Base-by-base conservation (phyloP, 2,113 vertebrate species). In the Brienomyrus longianalis region DNA sequence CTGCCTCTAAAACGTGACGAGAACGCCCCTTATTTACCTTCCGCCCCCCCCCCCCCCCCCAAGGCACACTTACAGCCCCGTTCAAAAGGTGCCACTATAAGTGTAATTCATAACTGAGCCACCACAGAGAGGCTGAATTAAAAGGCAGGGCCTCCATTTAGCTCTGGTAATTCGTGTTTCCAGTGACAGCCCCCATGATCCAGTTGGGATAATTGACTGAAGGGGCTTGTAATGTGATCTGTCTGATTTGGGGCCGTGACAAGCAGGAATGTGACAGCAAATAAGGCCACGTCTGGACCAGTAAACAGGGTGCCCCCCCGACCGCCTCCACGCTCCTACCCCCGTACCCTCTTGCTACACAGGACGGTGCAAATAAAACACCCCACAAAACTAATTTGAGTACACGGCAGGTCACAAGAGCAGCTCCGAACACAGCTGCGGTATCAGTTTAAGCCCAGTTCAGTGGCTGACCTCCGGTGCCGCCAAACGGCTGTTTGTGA, bases 181-280 rank as follows among this genome's bases (percentile, higher is more conserved):
- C 27, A 89, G 23, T 47, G 88, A 87, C 88, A 89, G 90, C 88
- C 48, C 21, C 83, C 90, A 47, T 77, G 84, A 90, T 89, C 85
- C 77, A 62, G 83, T 83, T 52, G 52, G 87, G 48, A 47, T 88
- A 89, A 91, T 87, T 50, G 56, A 83, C 88, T 88, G 54, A 91
- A 89, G 47, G 83, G 83, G 27, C 45, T 88, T 84, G 52, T 89
- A 89, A 91, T 91, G 56, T 51, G 70, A 91, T 89, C 88, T 87
- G 85, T 88, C 89, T 91, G 90, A 89, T 66, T 83, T 66, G n/a
- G 88, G n/a, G 31, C 23, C 15, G 50, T 66, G 84, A 62, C 86
- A 74, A 88, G 77, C 11, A 66, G 74, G 70, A 88, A 43, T 80
- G 85, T 52, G 70, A 66, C 43, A 80, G 66, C 70, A 84, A 89